Percentiles rank a stretch among this genome's conserved stretches.
Evolutionary conservation across 2,888 invertebrate species (phyloP).

Genomic region (Mycalesis mineus): DNA sequence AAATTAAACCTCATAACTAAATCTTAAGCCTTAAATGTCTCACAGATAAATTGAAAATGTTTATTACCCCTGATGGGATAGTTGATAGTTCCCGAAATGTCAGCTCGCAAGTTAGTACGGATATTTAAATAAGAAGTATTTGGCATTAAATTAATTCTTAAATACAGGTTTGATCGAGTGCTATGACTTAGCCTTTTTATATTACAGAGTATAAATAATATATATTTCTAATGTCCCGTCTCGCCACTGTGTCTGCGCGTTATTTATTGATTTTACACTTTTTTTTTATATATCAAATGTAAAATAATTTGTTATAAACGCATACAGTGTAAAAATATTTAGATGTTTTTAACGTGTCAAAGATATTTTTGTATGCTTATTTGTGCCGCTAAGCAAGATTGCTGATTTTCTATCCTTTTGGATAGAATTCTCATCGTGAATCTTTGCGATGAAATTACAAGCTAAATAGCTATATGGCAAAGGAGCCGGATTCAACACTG

Average conservation of each 20-base stretch:
- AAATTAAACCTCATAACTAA: background rate
- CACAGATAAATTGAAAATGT: background rate
- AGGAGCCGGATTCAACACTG: too few relatives aligned
- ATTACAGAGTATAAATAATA: background rate
- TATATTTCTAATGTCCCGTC: background rate
- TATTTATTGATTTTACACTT: background rate
- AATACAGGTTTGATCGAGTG: conserved; percentile 3
- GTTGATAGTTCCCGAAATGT: conserved; percentile 12
- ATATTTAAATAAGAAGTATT: conserved; percentile 12
- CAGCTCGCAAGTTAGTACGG: conserved; percentile 4
- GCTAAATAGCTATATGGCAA: too few relatives aligned
- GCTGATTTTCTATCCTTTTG: too few relatives aligned
- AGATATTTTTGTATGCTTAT: background rate
- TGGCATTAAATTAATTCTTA: conserved; percentile 5
- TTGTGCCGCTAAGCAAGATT: too few relatives aligned
- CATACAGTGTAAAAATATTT: background rate
- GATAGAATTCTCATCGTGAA: too few relatives aligned
- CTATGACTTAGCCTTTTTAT: conserved; percentile 2
- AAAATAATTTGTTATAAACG: background rate
- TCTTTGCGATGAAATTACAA: too few relatives aligned
- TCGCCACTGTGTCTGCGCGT: background rate
- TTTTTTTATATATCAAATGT: background rate
- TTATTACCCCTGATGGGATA: conserved; percentile 6
- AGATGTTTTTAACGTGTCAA: background rate
- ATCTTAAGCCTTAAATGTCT: background rate